Evolutionary conservation across 1,140 invertebrate species (phyloP).

Genomic region (Laupala kohalensis): DNA sequence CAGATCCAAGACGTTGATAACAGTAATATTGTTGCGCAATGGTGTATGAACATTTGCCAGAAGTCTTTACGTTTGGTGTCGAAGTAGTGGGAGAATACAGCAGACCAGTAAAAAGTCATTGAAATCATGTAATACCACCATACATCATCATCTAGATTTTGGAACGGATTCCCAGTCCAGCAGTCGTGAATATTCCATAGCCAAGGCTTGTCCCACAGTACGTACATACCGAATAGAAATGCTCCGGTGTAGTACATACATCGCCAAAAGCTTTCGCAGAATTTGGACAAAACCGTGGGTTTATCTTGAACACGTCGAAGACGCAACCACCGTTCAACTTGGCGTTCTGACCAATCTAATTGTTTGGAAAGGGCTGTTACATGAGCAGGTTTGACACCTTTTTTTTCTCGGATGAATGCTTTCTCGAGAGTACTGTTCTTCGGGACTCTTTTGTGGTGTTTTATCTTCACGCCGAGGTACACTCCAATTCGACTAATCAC

Average conservation of each 20-base stretch:
- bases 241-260: constrained; percentile 74
- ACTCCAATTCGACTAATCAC: no score
- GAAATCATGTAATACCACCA: no score
- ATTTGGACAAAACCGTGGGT: constrained; percentile 76
- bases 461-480: no score
- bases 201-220: constrained; percentile 88
- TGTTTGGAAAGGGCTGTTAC: constrained; percentile 76
- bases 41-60: constrained; percentile 97
- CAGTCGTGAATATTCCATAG: constrained; percentile 85
- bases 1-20: constrained; percentile 88
- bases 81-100: constrained; percentile 70
- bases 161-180: constrained; percentile 66
- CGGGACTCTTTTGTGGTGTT: no score
- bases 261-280: constrained; percentile 83
- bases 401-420: no score
- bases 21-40: constrained; percentile 79
- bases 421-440: no score
- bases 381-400: no score
- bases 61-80: constrained; percentile 91
- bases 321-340: constrained; percentile 83
- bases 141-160: no score
- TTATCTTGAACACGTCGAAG: constrained; percentile 66
- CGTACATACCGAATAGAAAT: constrained; percentile 68
- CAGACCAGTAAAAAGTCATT: no score
- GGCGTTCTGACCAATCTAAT: constrained; percentile 68